Evolutionary conservation across 2,888 invertebrate species (phyloP), one percentile per base, ranked within the genome.

Genomic region (Netelia fuscicornis): DNA sequence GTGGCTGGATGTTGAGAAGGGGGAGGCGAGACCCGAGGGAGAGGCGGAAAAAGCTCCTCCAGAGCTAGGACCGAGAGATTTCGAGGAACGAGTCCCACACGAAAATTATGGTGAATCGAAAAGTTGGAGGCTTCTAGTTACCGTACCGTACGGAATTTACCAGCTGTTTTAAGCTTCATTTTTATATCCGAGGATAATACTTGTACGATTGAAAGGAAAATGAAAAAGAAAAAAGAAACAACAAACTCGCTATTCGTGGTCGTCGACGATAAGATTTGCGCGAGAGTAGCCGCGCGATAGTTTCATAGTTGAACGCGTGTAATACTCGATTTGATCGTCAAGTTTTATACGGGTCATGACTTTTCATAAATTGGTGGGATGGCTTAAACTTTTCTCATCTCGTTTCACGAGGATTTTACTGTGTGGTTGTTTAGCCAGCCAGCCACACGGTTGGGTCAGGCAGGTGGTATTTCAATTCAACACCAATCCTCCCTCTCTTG

Each of bases 391-490:
- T 48, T 48, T 48, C 13, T 13, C 48, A 48, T 48, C 48, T 48
- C 48, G 0, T 52, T 20, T 25, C 48, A 58, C 13, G 20, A 60
- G 52, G 48, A 67, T 58, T 58, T 77, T 48, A 75, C 56, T 11
- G 56, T 44, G 25, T 11, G 77, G 30, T 30, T 44, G 56, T 23
- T 58, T 44, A 65, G 6, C 25, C 9, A 11, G 11, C 54, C 20
- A 11, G 11, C 54, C 9, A 3, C 42, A 11, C 23, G 54, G 65
- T 65, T 56, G 23, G 25, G 6, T 9, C 17, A 6, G 30, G 52
- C 77, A 67, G 77, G 67, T 60, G 77, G 30, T 71, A 20, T 71
- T 71, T 42, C 23, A 71, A 80, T 83, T 75, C 23, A 56, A 5
- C 42, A 17, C 52, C 17, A 25, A 20, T 1, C 70, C 54, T 30